Evolutionary conservation across 2,888 invertebrate genomes (phyloP), one percentile per base, ranked within the genome.

Genomic region (Orgyia antiqua): DNA sequence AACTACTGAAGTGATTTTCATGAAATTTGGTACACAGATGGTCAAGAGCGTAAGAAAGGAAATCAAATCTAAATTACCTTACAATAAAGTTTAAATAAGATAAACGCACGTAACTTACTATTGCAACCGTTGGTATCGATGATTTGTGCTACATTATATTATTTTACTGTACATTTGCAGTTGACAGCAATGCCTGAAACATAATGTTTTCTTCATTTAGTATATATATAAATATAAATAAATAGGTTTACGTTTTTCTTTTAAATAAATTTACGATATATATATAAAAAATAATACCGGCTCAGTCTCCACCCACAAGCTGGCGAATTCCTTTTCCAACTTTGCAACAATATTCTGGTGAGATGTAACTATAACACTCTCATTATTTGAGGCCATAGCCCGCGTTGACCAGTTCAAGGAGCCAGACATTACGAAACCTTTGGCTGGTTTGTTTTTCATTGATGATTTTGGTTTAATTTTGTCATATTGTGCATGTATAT

Each of bases 401-500:
- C 90, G 88, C 39, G 88, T 86, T 1, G 94, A 93, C 93, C 93
- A 94, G 67, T 94, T 94, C 38, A 93, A 87, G 25, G 93, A 93
- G 20, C 94, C 94, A 39, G 88, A 89, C 58, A 93, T 87, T 8
- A 94, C 69, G 27, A 90, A 80, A 33, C 83, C 77, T 53, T 64
- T 78, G 1, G 55, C 39, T 29, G 45, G 50, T 39, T 70, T 80
- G 3, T 39, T 40, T 54, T 72, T 79, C n/a, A 33, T 19, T 27
- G 48, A 39, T 40, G 41, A 47, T 46, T 67, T 74, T 1, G 53
- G 10, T 27, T 31, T 45, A 20, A 49, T 46, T 39, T 66, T 71
- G 7, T 50, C 51, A 36, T 58, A 67, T 36, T 69, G 66, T 27
- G 69, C 74, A 46, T 84, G 72, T 11, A 78, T 59, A 31, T 84